Evolutionary conservation across 2,797 vertebrate genomes (phyloP).

Genomic region (Dendrocincla tyrannina): DNA sequence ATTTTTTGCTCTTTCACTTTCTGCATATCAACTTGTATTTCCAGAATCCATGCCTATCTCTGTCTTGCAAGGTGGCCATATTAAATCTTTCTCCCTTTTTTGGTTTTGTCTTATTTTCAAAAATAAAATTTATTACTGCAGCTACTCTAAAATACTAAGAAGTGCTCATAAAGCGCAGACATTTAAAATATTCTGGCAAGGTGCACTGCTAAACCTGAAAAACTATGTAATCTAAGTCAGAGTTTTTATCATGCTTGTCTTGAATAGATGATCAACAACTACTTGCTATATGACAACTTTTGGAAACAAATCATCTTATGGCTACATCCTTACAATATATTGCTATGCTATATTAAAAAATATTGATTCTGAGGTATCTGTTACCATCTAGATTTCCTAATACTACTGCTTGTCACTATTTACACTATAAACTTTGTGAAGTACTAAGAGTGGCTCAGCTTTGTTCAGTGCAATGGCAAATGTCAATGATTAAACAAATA

Average conservation of each 20-base stretch:
- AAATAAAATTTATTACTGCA: not conserved
- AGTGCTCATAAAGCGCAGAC: not conserved
- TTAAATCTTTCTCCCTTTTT: not conserved
- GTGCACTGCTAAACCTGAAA: not conserved
- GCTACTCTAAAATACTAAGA: not conserved
- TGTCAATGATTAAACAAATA: not conserved
- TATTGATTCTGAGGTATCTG: not conserved
- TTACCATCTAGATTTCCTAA: not conserved
- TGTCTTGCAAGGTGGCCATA: fast-evolving
- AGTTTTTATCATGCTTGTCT: not conserved
- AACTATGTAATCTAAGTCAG: fast-evolving
- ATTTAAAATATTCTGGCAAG: not conserved
- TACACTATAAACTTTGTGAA: not conserved
- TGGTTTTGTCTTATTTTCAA: not conserved
- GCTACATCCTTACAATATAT: not conserved
- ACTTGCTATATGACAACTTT: not conserved
- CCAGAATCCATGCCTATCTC: not conserved
- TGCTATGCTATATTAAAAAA: not conserved
- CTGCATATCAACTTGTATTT: not conserved
- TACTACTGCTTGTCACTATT: not conserved
- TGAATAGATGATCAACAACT: not conserved
- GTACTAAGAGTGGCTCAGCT: not conserved
- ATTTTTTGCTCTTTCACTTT: not conserved
- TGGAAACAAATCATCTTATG: not conserved
- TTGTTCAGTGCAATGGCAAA: not conserved